Evolutionary conservation across 2,888 invertebrate genomes (phyloP), one percentile per base, ranked within the genome.

Genomic region (Kryphioiulus occultus): DNA sequence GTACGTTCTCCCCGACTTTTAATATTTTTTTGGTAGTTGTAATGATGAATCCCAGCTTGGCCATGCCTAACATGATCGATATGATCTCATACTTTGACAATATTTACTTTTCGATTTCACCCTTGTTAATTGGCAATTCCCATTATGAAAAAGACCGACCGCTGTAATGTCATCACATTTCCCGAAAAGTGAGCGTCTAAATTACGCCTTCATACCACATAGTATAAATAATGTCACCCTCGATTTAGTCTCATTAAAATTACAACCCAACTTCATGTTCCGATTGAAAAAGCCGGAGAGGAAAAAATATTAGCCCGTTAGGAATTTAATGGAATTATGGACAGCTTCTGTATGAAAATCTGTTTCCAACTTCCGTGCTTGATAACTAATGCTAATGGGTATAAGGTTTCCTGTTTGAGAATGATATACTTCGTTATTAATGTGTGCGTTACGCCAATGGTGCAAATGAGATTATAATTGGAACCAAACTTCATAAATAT

Each of bases 321-420:
- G 30, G 30, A 78, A 30, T 78, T 78, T 78, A 78, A 78, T 78
- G 15, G 78, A 30, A 78, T 78, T 78, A 78, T 30, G 30, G 78
- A 78, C 78, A 78, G 78, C 12, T 78, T 78, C 26, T 26, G 30
- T 30, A 26, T 30, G 68, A 68, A 68, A 68, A 68, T 2, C 22
- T 68, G 26, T 68, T 78, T 78, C 17, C 78, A 78, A 30, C 78
- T 78, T 78, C 30, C 78, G 10, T 30, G 30, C 78, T 78, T 78
- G 78, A 78, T 85, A 85, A 85, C 85, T 85, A 39, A 85, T 26
- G 85, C 15, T 85, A 85, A 85, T 85, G 85, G 85, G 39, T 85
- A 85, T 85, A 39, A 85, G 22, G 85, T 85, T 85, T 85, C 39
- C 22, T 39, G 30, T 78, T 30, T 78, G 30, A 78, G 30, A 78